Conservation (phyloP, 53 echinoderm and acorn worm species). For the Stichopus horrens region DNA sequence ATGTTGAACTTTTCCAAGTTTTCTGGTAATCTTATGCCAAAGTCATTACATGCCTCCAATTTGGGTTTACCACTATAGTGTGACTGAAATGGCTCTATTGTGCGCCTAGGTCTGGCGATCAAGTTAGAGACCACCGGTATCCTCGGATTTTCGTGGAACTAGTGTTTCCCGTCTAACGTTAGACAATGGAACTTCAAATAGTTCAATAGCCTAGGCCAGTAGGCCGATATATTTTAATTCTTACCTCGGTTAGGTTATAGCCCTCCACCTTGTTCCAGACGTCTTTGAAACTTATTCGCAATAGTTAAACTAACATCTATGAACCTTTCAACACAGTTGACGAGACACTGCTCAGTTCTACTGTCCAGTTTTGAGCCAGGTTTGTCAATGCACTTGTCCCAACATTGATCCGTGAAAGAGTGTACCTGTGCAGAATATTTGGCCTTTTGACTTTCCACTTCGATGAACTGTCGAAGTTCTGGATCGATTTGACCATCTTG, state of each 20-base stretch:
- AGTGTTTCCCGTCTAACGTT: background rate
- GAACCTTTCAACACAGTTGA: constrained; percentile 91
- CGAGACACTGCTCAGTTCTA: constrained; percentile 81
- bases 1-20: too few relatives aligned
- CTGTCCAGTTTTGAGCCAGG: constrained; percentile 83
- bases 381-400: constrained; percentile 93
- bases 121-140: too few relatives aligned
- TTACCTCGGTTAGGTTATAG: background rate
- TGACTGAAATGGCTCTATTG: too few relatives aligned
- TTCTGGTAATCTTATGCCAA: too few relatives aligned
- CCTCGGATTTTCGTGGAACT: background rate
- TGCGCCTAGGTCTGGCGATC: too few relatives aligned
- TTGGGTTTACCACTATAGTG: too few relatives aligned
- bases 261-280: constrained; percentile 68
- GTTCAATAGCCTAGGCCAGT: too few relatives aligned
- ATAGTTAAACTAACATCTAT: constrained; percentile 86
- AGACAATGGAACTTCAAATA: too few relatives aligned
- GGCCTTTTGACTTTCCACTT: constrained; percentile 78
- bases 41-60: too few relatives aligned
- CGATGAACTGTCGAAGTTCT: constrained; percentile 77
- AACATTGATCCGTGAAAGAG: constrained; percentile 84
- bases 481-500: constrained; percentile 64
- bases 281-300: constrained; percentile 78
- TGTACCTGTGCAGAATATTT: constrained; percentile 89
- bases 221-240: background rate